phyloP scores from a whole-genome alignment of 2,113 vertebrate genomes.

The Stegastes partitus region DNA sequence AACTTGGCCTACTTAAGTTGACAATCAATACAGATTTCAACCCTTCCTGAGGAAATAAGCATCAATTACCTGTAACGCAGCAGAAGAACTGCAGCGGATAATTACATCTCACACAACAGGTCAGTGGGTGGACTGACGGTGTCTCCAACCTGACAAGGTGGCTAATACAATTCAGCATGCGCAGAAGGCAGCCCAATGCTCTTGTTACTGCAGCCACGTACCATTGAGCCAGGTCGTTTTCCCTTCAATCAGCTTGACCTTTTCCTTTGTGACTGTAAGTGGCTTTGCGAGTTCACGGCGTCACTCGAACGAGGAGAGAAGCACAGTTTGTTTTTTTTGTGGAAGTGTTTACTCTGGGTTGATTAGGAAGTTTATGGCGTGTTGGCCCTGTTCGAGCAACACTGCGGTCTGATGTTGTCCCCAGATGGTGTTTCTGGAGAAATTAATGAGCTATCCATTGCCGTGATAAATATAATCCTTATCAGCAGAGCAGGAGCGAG shows the following conservation, averaged over 20 bases:
- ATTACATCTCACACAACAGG: conserved; percentile 84
- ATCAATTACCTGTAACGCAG: conserved; percentile 83
- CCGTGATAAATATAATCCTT: conserved; percentile 55
- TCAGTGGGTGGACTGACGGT: conserved; percentile 66
- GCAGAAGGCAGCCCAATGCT: conserved; percentile 45
- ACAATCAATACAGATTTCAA: conserved; percentile 91
- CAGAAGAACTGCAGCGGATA: conserved; percentile 78
- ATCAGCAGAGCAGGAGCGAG: conserved; percentile 38
- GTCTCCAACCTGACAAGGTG: conserved; percentile 72
- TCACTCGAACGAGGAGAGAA: conserved; percentile 11
- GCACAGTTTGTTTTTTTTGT: conserved; percentile 8
- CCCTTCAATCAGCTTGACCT: conserved; percentile 71
- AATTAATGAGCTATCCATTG: conserved; percentile 62
- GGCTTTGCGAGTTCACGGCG: conserved; percentile 48
- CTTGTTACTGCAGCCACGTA: conserved; percentile 59
- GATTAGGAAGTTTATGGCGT: conserved; percentile 52
- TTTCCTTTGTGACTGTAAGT: conserved; percentile 69
- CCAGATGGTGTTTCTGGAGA: conserved; percentile 53
- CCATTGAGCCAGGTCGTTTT: conserved; percentile 37
- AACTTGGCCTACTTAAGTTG: conserved; percentile 90
- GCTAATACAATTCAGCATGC: conserved; percentile 61
- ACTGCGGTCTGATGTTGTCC: conserved; percentile 30
- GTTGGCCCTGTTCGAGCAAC: conserved; percentile 54
- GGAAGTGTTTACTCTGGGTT: conserved; percentile 17
- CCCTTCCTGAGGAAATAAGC: conserved; percentile 88